A percentile compares a stretch with the other conserved stretches of the same genome.
Conservation (phyloP, 2,888 invertebrate genomes). For the Orgyia antiqua region DNA sequence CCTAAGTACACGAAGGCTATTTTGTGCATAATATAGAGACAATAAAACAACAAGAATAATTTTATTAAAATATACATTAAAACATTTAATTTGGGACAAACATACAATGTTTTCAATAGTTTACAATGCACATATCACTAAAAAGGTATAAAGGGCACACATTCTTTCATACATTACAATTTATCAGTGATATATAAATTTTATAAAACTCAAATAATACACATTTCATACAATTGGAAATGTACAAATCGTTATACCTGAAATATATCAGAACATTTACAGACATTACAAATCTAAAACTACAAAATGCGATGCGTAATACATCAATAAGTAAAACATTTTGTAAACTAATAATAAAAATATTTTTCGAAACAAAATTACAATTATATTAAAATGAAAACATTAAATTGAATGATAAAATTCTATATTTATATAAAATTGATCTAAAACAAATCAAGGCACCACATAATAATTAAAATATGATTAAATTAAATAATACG, state of each 20-base stretch:
- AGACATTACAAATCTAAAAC: constrained; percentile 22
- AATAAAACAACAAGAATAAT: constrained; percentile 42
- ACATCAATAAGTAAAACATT: too few species aligned
- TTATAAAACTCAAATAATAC: constrained; percentile 28
- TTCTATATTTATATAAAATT: constrained; percentile 38
- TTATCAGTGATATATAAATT: constrained; percentile 18
- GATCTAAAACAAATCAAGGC: constrained; percentile 60
- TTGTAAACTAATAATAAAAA: too few species aligned
- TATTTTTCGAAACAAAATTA: constrained; percentile 25
- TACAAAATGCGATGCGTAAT: constrained; percentile 31
- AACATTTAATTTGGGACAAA: constrained; percentile 76
- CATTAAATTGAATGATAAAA: constrained; percentile 21
- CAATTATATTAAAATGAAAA: constrained; percentile 30
- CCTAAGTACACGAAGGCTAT: constrained; percentile 6
- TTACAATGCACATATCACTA: constrained; percentile 69
- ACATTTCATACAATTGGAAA: constrained; percentile 29
- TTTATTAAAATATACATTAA: constrained; percentile 79
- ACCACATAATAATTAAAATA: constrained; percentile 63
- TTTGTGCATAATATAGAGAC: neutral
- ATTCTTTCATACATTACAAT: constrained; percentile 46
- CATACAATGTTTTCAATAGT: constrained; percentile 77
- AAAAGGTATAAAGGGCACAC: constrained; percentile 72
- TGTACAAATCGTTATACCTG: constrained; percentile 24
- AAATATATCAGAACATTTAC: constrained; percentile 26
- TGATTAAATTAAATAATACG: constrained; percentile 48